Evolutionary conservation across 2,113 vertebrate species (phyloP).

Genomic region (Hippoglossus stenolepis): DNA sequence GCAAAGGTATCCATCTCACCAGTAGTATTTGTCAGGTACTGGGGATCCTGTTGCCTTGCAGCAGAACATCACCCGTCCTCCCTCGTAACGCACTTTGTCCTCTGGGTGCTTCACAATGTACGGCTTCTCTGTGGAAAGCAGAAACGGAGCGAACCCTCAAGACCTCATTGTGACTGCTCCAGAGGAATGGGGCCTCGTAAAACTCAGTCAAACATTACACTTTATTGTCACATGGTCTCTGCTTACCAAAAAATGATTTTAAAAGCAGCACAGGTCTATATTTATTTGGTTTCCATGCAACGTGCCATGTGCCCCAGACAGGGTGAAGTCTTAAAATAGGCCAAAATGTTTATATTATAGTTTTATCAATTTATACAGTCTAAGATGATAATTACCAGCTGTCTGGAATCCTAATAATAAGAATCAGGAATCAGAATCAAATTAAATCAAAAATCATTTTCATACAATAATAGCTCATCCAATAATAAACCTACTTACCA

Average conservation of each 20-base stretch:
- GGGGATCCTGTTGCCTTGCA: conserved; percentile 91
- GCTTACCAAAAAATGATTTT: conserved; percentile 52
- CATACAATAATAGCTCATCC: background rate
- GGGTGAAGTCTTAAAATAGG: conserved; percentile 16
- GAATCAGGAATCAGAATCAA: background rate
- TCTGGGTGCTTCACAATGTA: conserved; percentile 92
- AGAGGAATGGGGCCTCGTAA: conserved; percentile 42
- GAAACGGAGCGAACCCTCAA: conserved; percentile 30
- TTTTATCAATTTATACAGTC: conserved; percentile 36
- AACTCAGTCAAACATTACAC: conserved; percentile 36
- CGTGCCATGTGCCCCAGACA: conserved; percentile 22
- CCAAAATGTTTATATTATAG: conserved; percentile 34
- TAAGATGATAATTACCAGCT: conserved; percentile 17
- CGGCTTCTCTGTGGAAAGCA: conserved; percentile 86
- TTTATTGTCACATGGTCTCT: conserved; percentile 24
- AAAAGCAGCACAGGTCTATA: conserved; percentile 38
- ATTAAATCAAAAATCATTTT: background rate
- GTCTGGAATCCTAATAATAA: background rate
- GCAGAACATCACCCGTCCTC: conserved; percentile 91
- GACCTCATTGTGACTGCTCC: conserved; percentile 5
- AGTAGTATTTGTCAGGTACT: conserved; percentile 89
- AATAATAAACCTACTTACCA: conserved; percentile 72
- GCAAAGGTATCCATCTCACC: conserved; percentile 83
- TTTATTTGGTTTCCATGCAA: conserved; percentile 63
- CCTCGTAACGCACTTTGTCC: conserved; percentile 85